Base-by-base conservation (phyloP, 1,140 invertebrate genomes). In the Temnothorax longispinosus region DNA sequence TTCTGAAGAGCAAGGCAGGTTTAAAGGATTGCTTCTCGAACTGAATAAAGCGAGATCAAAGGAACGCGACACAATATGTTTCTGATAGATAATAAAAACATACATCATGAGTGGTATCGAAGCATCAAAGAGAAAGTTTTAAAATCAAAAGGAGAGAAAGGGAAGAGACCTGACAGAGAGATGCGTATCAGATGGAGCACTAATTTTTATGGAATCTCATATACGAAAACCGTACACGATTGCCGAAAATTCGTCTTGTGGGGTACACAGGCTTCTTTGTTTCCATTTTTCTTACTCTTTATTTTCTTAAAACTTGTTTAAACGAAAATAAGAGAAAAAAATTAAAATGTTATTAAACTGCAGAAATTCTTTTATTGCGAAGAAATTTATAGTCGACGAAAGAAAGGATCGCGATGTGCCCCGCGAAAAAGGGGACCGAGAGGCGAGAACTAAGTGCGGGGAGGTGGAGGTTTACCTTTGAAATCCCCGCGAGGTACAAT, bases 401-500 rank as follows among this genome's bases (percentile, higher is more conserved):
- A 52, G 32, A 32, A 71, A 11, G 21, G 35, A 15, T 41, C 13
- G 5, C 7, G 8, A 1, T 56, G n/a, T 32, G 35, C 35, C 35
- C 4, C 18, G 8, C 11, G 35, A 52, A 27, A 41, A 62, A 13
- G 27, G 41, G 15, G 64, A n/a, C 27, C 27, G 27, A 27, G 27
- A 27, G 1, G 35, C 13, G 18, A 32, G 1, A 10, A 8, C 15
- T 21, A 35, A 62, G n/a, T 10, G 21, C 67, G 10, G 41, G n/a
- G n/a, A 27, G 2, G 18, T 7, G 10, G 21, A 60, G 6, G 8
- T 35, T 71, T 93, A 95, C 94, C 94, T 95, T 89, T 94, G 91
- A 88, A 92, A 90, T 91, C 92, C 92, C 90, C 94, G 92, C 84
- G 94, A 94, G 85, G 93, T 94, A 94, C 94, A 95, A 90, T 94